Evolutionary conservation across 1,140 invertebrate genomes (phyloP).

Genomic region (Drosophila auraria): DNA sequence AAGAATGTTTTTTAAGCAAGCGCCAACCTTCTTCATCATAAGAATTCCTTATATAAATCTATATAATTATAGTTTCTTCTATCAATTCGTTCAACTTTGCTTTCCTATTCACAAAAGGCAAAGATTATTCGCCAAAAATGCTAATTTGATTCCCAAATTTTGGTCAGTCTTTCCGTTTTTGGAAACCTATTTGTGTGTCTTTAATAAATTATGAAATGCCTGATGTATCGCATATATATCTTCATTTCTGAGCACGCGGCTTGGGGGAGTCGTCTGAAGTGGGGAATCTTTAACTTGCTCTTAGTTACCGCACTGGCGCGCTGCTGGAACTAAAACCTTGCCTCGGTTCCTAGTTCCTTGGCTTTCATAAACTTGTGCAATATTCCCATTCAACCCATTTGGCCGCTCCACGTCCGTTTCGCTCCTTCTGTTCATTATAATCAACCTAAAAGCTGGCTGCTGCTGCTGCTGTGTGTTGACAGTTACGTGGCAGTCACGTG

Average conservation of each 20-base stretch:
- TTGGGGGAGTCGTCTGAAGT: slow-evolving; percentile 15
- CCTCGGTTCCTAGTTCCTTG: slow-evolving; percentile 8
- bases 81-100: too few species aligned
- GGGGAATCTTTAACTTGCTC: slow-evolving; percentile 29
- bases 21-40: too few species aligned
- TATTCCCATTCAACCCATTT: slow-evolving; percentile 13
- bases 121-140: background rate
- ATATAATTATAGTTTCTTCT: too few species aligned
- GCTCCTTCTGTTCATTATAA: slow-evolving; percentile 56
- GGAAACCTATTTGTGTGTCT: slow-evolving; percentile 3
- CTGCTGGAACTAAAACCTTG: background rate
- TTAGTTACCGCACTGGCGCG: slow-evolving; percentile 19
- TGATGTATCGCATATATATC: background rate
- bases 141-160: slow-evolving; percentile 4
- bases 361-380: slow-evolving; percentile 38
- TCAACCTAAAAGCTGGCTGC: slow-evolving; percentile 63
- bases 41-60: too few species aligned
- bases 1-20: too few species aligned
- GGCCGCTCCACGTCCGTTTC: background rate
- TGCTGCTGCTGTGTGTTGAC: slow-evolving; percentile 48
- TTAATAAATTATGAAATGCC: slow-evolving; percentile 11
- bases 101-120: too few species aligned
- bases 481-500: slow-evolving; percentile 40
- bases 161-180: background rate
- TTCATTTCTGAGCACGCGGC: background rate